Conservation (phyloP, 2,113 vertebrate species). For the Amphilophus citrinellus region DNA sequence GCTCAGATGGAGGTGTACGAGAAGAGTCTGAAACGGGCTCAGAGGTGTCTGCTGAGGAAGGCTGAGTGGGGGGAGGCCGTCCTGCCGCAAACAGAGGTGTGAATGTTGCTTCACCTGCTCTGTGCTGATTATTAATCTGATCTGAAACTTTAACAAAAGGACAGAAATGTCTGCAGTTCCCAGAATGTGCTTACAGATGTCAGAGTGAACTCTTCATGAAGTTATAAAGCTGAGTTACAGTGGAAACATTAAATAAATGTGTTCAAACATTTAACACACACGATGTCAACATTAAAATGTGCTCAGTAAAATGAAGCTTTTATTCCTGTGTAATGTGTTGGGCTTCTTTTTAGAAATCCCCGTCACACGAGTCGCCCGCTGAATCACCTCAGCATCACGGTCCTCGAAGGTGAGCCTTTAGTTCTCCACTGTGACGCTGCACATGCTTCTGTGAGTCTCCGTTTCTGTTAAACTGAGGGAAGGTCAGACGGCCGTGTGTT, state of each 20-base stretch:
- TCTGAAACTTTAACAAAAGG: no score
- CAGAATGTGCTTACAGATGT: no score
- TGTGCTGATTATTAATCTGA: no score
- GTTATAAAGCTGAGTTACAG: neutral
- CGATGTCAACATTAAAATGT: no score
- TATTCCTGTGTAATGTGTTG: neutral
- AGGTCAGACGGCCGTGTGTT: neutral
- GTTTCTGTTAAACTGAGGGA: no score
- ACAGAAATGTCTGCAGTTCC: no score
- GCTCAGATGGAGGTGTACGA: slow-evolving; percentile 95
- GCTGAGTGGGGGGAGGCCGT: slow-evolving; percentile 88
- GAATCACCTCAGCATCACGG: slow-evolving; percentile 11
- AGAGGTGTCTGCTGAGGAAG: slow-evolving; percentile 89
- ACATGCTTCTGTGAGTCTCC: no score
- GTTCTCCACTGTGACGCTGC: neutral
- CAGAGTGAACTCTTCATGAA: no score
- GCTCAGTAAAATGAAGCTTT: neutral
- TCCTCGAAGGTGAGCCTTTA: slow-evolving; percentile 57
- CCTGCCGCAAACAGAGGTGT: slow-evolving; percentile 76
- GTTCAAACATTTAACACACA: no score
- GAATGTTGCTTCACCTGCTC: fast-evolving
- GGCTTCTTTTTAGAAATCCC: slow-evolving; percentile 41
- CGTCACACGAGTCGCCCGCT: slow-evolving; percentile 2
- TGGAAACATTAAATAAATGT: neutral
- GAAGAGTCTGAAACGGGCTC: slow-evolving; percentile 91